phyloP scores from a whole-genome alignment of 23 tunicate genomes.

The Halocynthia aurantium region DNA sequence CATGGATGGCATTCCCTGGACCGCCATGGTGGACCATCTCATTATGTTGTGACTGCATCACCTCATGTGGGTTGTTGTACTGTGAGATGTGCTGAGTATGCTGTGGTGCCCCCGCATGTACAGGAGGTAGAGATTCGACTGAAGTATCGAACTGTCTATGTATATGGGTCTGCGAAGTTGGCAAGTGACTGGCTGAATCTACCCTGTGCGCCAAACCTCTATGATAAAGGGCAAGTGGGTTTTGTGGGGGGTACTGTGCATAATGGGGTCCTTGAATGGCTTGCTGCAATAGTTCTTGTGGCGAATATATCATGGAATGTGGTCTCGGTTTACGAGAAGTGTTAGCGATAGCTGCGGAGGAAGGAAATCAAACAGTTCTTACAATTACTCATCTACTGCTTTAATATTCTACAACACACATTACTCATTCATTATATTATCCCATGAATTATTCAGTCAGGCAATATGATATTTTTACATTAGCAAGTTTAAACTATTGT shows the following conservation, averaged over 20 bases:
- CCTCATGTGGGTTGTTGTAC: slow-evolving; percentile 4
- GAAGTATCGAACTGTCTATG: slow-evolving; percentile 45
- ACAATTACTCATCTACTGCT: too few species aligned
- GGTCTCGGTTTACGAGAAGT: slow-evolving; percentile 52
- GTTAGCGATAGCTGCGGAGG: too few species aligned
- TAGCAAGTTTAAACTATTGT: too few species aligned
- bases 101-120: slow-evolving; percentile 28
- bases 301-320: slow-evolving; percentile 94
- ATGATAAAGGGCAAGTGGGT: slow-evolving; percentile 44
- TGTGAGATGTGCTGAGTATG: not conserved
- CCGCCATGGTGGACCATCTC: not conserved
- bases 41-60: slow-evolving; percentile 4
- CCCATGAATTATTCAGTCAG: too few species aligned
- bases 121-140: slow-evolving; percentile 69
- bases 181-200: slow-evolving; percentile 32
- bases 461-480: too few species aligned
- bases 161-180: slow-evolving; percentile 17
- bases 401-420: too few species aligned
- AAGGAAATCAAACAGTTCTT: too few species aligned
- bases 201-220: slow-evolving; percentile 32
- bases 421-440: too few species aligned
- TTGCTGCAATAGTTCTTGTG: slow-evolving; percentile 74
- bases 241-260: slow-evolving; percentile 69
- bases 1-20: slow-evolving; percentile 24
- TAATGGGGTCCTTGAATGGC: slow-evolving; percentile 56